Evolutionary conservation across 2,797 vertebrate genomes (phyloP), one percentile per base, ranked within the genome.

Genomic region (Helostoma temminkii): DNA sequence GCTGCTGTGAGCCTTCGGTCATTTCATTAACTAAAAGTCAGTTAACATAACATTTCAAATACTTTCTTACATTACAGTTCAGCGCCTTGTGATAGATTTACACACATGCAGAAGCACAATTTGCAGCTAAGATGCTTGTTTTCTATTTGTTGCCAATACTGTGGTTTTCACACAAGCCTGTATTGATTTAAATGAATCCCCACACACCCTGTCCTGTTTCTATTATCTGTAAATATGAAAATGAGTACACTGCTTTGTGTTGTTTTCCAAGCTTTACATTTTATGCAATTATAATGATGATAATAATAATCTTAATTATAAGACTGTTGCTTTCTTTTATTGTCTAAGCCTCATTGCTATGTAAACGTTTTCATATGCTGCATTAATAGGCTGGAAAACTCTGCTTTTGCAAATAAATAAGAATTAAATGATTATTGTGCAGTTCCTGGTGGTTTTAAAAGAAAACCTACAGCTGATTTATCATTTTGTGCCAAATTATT

Each of bases 71-170:
- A 32, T 19, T 26, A 26, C 55, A 30, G 19, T 21, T 10, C 2
- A 2, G 3, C 32, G n/a, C n/a, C n/a, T 3, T 37, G 12, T 37
- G 36, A 16, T 16, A 3, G 3, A 16, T 15, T n/a, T n/a, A 41
- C 5, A 25, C 22, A 55, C 14, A 21, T n/a, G 18, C 24, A 50
- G 59, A 4, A 14, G 26, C 16, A 10, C 4, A 6, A 26, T 45
- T 61, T 24, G 4, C 6, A 37, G 24, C 6, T 36, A 0, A 5
- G 6, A 45, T 59, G 16, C 24, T 53, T 15, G 9, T 56, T 64
- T 66, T 37, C 12, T 12, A 7, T 58, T 8, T 73, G 55, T 80
- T 82, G 79, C 83, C 82, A 87, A 85, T 26, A 3, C 21, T 37
- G 49, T 60, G 34, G 32, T 76, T 84, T 64, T 61, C 26, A 76